These are phyloP conservation scores for Vesta saturnalis DNA, from an alignment of 2,888 invertebrate genomes.

Conservation along the genomic window DNA sequence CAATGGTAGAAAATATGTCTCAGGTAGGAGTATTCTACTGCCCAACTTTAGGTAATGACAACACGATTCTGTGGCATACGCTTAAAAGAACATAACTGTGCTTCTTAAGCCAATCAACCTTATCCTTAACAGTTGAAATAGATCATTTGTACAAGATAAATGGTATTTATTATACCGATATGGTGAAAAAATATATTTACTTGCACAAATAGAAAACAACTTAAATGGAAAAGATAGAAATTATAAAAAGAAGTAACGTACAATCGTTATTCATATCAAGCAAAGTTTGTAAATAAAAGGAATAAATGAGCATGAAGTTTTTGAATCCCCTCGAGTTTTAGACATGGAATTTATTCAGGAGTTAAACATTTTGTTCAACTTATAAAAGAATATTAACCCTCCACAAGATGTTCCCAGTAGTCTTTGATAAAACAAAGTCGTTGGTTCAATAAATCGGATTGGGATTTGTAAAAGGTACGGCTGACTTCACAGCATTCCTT, in stretches of 20 bases:
- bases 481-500: slow-evolving; percentile 26
- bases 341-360: slow-evolving; percentile 25
- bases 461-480: slow-evolving; percentile 48
- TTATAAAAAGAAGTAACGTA: background rate
- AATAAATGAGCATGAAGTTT: slow-evolving; percentile 17
- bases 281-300: slow-evolving; percentile 10
- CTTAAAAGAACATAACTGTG: too few relatives aligned
- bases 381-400: slow-evolving; percentile 22
- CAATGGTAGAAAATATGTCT: too few relatives aligned
- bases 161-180: too few relatives aligned
- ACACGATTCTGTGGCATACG: too few relatives aligned
- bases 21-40: too few relatives aligned
- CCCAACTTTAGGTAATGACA: too few relatives aligned
- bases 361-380: slow-evolving; percentile 33
- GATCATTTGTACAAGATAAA: too few relatives aligned
- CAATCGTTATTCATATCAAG: background rate
- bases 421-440: slow-evolving; percentile 53
- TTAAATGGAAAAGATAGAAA: too few relatives aligned
- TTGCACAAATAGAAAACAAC: too few relatives aligned
- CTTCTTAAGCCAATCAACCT: too few relatives aligned
- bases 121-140: too few relatives aligned
- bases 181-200: too few relatives aligned
- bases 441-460: slow-evolving; percentile 56
- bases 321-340: slow-evolving; percentile 15
- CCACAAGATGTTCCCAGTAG: slow-evolving; percentile 32